Base-by-base conservation (phyloP, 2,797 vertebrate species). In the Nyctibius grandis region DNA sequence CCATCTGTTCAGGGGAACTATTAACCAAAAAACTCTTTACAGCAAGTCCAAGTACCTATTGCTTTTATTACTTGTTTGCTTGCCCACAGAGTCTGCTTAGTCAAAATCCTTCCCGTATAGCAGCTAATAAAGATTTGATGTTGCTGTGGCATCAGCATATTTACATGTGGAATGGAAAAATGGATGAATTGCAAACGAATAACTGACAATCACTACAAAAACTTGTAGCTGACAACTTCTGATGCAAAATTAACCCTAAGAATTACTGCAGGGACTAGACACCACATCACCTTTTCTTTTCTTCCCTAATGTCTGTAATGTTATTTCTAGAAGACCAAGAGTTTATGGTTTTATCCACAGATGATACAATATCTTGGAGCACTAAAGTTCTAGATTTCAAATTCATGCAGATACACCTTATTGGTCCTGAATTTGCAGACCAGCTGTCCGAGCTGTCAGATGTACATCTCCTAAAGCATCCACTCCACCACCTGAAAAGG, bases 381-480 rank as follows among this genome's bases (percentile, higher is more conserved):
- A n/a, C 2, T 33, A 5, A 47, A 80, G 19, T 40, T 57, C 42
- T 40, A 34, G 9, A 9, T 28, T 70, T 48, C 31, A 17, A 5
- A 59, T 10, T 6, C 36, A 76, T 0, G 26, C 25, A 38, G 3
- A 22, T 8, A 9, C 28, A 28, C 53, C 17, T 31, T 21, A 28
- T 11, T 25, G 47, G 20, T 22, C 59, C 44, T 4, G 9, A 38
- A 29, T 67, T 61, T 36, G 29, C n/a, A 56, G n/a, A 53, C 5
- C 29, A 20, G 45, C 31, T 28, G 8, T 12, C 48, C 0, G 0
- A 47, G 74, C 40, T 59, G 60, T 10, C 40, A 53, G 31, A 36
- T 0, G 6, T 0, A 1, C 11, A 9, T 4, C 36, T 22, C 7
- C 23, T 9, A n/a, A 36, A 17, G 45, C 68, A 25, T 2, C 82